These are phyloP conservation scores for Hemicentrotus pulcherrimus DNA, from an alignment of 35 echinoderm and acorn worm genomes.

Conservation along the genomic window DNA sequence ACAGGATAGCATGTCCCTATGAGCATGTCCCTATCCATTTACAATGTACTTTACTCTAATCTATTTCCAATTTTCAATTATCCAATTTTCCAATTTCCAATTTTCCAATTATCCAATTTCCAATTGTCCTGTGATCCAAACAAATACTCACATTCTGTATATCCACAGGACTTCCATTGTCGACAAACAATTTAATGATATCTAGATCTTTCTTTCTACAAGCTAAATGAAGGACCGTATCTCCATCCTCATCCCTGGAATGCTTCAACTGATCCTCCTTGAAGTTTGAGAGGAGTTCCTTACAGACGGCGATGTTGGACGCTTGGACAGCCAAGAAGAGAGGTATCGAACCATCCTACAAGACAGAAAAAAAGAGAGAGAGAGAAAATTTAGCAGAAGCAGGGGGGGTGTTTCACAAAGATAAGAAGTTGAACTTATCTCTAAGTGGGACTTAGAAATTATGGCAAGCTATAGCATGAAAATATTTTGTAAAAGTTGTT, in stretches of 20 bases:
- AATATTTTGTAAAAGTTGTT: too few relatives aligned
- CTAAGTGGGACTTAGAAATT: too few relatives aligned
- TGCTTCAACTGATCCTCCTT: constrained; percentile 87
- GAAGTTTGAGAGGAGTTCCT: constrained; percentile 72
- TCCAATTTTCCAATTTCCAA: too few relatives aligned
- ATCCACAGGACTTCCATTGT: constrained; percentile 79
- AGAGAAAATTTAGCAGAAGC: neutral
- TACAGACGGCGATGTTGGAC: constrained; percentile 77
- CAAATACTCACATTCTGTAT: constrained; percentile 79
- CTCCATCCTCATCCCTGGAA: constrained; percentile 59
- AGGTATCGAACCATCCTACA: constrained; percentile 87
- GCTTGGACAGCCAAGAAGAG: constrained; percentile 79
- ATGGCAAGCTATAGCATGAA: too few relatives aligned
- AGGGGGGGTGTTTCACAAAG: too few relatives aligned
- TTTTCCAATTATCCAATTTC: too few relatives aligned
- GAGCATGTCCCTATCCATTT: too few relatives aligned
- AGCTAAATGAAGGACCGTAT: constrained; percentile 82
- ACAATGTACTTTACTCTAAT: too few relatives aligned
- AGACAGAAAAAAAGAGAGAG: neutral
- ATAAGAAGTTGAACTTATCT: too few relatives aligned
- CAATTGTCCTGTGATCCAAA: too few relatives aligned
- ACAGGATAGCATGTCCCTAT: too few relatives aligned
- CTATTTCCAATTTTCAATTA: too few relatives aligned
- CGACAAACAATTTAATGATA: constrained; percentile 76
- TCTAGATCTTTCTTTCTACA: constrained; percentile 88